A percentile compares a stretch with the other conserved stretches of the same genome.
These are phyloP conservation scores for Galago senegalensis DNA, from an alignment of 2,797 vertebrate species.

Conservation along the genomic window DNA sequence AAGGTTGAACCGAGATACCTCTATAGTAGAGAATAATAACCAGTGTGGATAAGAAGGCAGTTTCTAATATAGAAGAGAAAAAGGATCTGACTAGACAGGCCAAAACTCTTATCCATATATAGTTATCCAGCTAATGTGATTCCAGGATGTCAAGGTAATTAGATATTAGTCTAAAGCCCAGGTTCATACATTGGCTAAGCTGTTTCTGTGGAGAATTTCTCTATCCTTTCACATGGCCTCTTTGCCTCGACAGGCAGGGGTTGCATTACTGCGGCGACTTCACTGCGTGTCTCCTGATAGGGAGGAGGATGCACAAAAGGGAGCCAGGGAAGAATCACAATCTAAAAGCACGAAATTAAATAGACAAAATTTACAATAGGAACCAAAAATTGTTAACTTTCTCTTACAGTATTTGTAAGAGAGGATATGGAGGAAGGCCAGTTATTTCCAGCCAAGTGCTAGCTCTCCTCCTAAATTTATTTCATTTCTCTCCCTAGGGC, in stretches of 20 bases:
- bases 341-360: background rate
- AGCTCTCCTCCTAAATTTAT: background rate
- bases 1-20: background rate
- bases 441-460: background rate
- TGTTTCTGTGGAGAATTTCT: background rate
- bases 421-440: background rate
- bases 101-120: background rate
- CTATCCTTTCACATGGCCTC: background rate
- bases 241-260: background rate
- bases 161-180: rapidly evolving
- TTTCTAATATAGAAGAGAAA: background rate
- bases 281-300: rapidly evolving
- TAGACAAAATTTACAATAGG: background rate
- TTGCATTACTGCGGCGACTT: background rate
- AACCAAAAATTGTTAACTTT: background rate
- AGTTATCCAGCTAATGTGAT: background rate
- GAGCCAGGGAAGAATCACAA: background rate
- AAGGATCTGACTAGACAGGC: too few relatives aligned
- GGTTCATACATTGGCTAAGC: background rate
- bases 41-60: background rate
- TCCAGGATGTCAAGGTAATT: background rate
- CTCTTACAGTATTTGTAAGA: background rate
- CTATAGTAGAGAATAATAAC: background rate
- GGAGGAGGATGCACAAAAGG: background rate
- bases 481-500: constrained; percentile 1